Base-by-base conservation (phyloP, 1,140 invertebrate genomes). In the Pararge aegeria region DNA sequence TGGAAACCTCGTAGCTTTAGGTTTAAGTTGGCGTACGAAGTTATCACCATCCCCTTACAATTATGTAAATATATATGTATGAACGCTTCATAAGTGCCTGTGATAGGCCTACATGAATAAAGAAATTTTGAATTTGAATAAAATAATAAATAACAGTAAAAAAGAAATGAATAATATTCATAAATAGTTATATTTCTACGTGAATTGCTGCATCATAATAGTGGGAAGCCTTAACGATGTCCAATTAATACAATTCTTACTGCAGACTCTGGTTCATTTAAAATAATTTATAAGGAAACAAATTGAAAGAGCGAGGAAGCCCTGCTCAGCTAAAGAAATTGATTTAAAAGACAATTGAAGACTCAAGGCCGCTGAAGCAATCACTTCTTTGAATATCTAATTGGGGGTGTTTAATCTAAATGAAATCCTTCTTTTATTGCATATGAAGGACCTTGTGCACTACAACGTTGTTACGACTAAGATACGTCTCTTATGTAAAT, bases 311-410 rank as follows among this genome's bases (percentile, higher is more conserved):
- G 42, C 42, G 12, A 20, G 16, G 46, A 49, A 49, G 12, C 46
- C 46, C 24, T 46, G 42, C 46, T 15, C 10, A 16, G 21, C 9
- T 27, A 2, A 24, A 49, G 46, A 49, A 49, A 49, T 49, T 49
- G 24, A 20, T 49, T 49, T 29, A 24, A 48, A 48, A 49, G 20
- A 49, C 46, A 49, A 49, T 49, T 49, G 46, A 27, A 27, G 21
- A 46, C 46, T 16, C 20, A 49, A 49, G 46, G 46, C 46, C 16
- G 42, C 18, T n/a, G 46, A 16, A 49, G 20, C 46, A 49, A 49
- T 49, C 46, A 29, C 12, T 24, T 24, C 44, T 24, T 15, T 49
- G 46, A 49, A 49, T 49, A 49, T 29, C 20, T 27, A 49, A 49
- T 49, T 49, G 20, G 16, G 6, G 6, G 44, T n/a, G 19, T 27